Base-by-base conservation (phyloP, 2,797 vertebrate genomes). In the Phyllotis vaccarum region DNA sequence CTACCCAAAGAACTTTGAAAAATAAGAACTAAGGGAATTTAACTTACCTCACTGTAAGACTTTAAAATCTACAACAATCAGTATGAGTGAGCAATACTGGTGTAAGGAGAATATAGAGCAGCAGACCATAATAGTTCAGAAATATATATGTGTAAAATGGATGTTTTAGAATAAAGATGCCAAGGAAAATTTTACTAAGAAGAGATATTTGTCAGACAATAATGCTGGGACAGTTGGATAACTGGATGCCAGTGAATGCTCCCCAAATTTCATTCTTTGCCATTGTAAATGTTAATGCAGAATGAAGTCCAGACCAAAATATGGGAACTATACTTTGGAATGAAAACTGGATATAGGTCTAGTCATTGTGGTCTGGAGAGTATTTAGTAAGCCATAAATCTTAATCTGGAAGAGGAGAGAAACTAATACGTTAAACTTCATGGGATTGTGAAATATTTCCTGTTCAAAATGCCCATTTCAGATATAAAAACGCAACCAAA, bases 231-330 rank as follows among this genome's bases (percentile, higher is more conserved):
- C 5, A 54, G n/a, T 54, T 74, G 82, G n/a, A 29, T 29, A 72
- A 56, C 16, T 76, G 34, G 56, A 62, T 72, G 43, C 75, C 90
- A 91, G 62, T 40, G 34, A 94, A 74, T 80, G 52, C 3, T 21
- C 80, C 10, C 62, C 43, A 79, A 43, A 40, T 58, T 17, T 76
- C 54, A 22, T 17, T 24, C 43, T 11, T 82, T 13, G 46, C 4
- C 27, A 34, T 75, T 37, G 66, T 31, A 86, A 86, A 80, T 86
- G 78, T 43, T 72, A 62, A 76, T 68, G 40, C 19, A 64, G 83
- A 79, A 52, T 94, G 40, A 81, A 86, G 78, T 70, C 49, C 31
- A 72, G 19, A 86, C 14, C 37, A 89, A 94, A 82, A 90, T 62
- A 1, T 60, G 79, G 78, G 27, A 86, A 46, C 27, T 16, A 40